Evolutionary conservation across 2,113 vertebrate species (phyloP), one percentile per base, ranked within the genome.

Genomic region (Oophaga pumilio): DNA sequence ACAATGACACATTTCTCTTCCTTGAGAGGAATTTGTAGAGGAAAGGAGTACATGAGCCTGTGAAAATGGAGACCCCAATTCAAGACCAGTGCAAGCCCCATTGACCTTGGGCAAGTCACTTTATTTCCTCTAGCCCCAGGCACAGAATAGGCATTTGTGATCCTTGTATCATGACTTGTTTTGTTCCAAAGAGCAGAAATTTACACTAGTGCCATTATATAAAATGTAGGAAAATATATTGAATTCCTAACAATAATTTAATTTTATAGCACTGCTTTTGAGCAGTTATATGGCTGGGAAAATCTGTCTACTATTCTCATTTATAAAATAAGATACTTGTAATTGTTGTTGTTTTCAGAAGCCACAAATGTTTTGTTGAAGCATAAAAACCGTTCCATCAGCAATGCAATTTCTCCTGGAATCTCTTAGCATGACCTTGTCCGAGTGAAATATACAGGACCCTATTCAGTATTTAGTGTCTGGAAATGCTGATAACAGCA

Each of bases 51-150:
- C 87, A 84, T 84, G 60, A 88, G 87, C 87, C 81, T 88, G 87
- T 88, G 87, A 88, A 88, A 77, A 77, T 84, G 71, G 87, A 88
- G 87, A 88, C 87, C 87, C 87, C 87, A 88, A 88, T 88, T 88
- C 87, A 88, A 66, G 87, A 88, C 87, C 87, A 88, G 87, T 84
- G 81, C 87, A 88, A 88, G 79, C 87, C 82, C 81, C 87, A 88
- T 84, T 88, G 87, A 88, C 87, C 87, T 88, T 88, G 87, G 87
- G 87, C 87, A 88, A 88, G 87, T 88, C 87, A 88, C 49, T 88
- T 88, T 88, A 88, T 88, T 88, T 88, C 80, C 80, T 88, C 50
- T 84, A n/a, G 80, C 87, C 87, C 77, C 57, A 88, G 87, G 87
- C 87, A 84, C 71, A 76, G 76, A 77, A 77, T 76, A 76, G 71